phyloP scores from a whole-genome alignment of 2,888 invertebrate genomes.

The Epirrita christyi region DNA sequence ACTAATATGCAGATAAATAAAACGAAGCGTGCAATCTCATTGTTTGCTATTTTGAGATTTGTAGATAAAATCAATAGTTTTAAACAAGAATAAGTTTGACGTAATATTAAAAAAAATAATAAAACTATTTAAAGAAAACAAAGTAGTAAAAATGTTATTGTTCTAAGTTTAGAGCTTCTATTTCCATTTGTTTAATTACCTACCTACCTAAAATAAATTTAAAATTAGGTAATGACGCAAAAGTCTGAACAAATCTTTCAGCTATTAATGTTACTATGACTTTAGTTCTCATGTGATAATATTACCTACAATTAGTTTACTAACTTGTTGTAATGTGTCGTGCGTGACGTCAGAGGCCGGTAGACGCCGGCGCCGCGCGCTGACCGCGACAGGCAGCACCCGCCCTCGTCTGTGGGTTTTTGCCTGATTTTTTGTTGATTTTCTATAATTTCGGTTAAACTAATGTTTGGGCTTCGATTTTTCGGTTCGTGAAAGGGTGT shows the following conservation, averaged over 20 bases:
- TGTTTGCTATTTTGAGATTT: neutral
- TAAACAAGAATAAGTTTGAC: too few species aligned
- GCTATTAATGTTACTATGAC: too few species aligned
- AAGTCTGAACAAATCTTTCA: too few species aligned
- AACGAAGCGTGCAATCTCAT: neutral
- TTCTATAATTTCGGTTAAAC: constrained; percentile 82
- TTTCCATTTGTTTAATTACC: too few species aligned
- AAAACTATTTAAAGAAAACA: neutral
- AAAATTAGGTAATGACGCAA: too few species aligned
- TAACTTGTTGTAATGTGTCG: neutral
- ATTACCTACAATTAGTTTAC: neutral
- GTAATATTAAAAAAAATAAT: too few species aligned
- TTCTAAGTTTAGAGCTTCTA: neutral
- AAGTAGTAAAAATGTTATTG: neutral
- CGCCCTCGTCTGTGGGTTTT: constrained; percentile 64
- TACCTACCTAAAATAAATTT: too few species aligned
- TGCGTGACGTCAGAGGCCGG: constrained; percentile 18
- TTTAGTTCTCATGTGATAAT: too few species aligned
- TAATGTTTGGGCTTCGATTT: constrained; percentile 84
- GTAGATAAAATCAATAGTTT: neutral
- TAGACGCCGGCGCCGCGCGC: constrained; percentile 47
- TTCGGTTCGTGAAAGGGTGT: constrained; percentile 84
- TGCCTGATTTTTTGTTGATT: constrained; percentile 77
- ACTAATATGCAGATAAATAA: too few species aligned
- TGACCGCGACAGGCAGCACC: constrained; percentile 50